These are phyloP conservation scores for Lutjanus argentimaculatus DNA, from an alignment of 2,797 vertebrate genomes.

Conservation along the genomic window DNA sequence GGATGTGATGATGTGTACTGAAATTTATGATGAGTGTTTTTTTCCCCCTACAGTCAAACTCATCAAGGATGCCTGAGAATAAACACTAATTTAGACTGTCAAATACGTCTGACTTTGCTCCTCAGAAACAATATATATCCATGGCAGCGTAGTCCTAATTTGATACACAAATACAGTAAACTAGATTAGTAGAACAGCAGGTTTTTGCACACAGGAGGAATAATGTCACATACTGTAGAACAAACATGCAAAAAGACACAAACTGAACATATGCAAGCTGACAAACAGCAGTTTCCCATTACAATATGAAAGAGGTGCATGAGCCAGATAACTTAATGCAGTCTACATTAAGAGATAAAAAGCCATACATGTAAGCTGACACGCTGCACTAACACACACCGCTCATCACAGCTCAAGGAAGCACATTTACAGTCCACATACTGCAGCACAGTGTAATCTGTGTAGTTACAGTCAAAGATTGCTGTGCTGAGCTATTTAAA, in stretches of 20 bases:
- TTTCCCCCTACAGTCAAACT: conserved; percentile 31
- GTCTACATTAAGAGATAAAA: conserved; percentile 33
- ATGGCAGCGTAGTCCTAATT: not conserved
- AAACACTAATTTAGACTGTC: not conserved
- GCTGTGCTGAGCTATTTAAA: conserved; percentile 1
- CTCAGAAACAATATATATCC: conserved; percentile 29
- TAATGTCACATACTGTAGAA: not conserved
- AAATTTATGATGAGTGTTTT: conserved; percentile 19
- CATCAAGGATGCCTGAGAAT: conserved; percentile 14
- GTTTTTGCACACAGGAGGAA: conserved; percentile 11
- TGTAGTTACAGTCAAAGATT: not conserved
- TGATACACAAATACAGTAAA: conserved; percentile 16
- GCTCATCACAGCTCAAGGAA: not conserved
- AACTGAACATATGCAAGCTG: not conserved
- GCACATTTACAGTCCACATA: conserved; percentile 8
- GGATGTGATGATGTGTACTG: not conserved
- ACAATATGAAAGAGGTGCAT: not conserved
- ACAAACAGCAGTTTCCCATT: conserved; percentile 12
- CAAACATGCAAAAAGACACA: not conserved
- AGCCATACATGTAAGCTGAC: not conserved
- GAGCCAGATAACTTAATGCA: conserved; percentile 17
- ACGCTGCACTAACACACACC: conserved; percentile 7
- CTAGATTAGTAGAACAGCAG: conserved; percentile 3
- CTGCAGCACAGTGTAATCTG: not conserved
- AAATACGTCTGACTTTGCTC: conserved; percentile 22